Conservation (phyloP, 2,888 invertebrate genomes). For the Orgyia antiqua region DNA sequence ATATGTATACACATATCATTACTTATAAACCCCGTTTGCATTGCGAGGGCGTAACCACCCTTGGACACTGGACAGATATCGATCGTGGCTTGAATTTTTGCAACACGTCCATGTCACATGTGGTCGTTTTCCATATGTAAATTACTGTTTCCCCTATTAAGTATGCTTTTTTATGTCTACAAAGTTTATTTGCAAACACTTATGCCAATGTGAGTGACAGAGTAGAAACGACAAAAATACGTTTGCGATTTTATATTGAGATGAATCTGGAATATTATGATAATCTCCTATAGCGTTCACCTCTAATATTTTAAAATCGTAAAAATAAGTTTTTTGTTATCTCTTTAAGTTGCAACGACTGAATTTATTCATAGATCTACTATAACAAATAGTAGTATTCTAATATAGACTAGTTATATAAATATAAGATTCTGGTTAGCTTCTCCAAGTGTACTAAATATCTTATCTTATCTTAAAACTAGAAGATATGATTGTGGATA, state of each 20-base stretch:
- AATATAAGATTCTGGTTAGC: too few species aligned
- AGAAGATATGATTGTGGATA: too few species aligned
- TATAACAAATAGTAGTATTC: too few species aligned
- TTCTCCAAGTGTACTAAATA: too few species aligned
- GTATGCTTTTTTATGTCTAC: conserved; percentile 62
- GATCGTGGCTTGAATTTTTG: conserved; percentile 30
- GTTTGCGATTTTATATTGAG: neutral
- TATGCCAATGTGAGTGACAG: conserved; percentile 12
- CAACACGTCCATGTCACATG: conserved; percentile 47
- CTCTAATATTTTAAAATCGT: too few species aligned
- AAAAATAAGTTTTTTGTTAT: too few species aligned
- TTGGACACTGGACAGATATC: conserved; percentile 25
- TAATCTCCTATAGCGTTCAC: too few species aligned
- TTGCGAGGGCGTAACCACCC: conserved; percentile 22
- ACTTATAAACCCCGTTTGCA: conserved; percentile 24
- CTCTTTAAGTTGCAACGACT: too few species aligned
- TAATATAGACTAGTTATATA: too few species aligned
- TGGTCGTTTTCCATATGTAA: conserved; percentile 70
- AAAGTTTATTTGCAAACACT: conserved; percentile 24
- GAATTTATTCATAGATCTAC: too few species aligned
- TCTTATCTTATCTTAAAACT: too few species aligned
- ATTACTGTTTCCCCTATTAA: conserved; percentile 64
- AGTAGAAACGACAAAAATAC: conserved; percentile 8
- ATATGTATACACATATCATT: conserved; percentile 21
- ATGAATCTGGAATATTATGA: too few species aligned